A percentile compares a stretch with the other conserved stretches of the same genome.
phyloP scores from a whole-genome alignment of 2,113 vertebrate genomes.

The Atrichornis clamosus region DNA sequence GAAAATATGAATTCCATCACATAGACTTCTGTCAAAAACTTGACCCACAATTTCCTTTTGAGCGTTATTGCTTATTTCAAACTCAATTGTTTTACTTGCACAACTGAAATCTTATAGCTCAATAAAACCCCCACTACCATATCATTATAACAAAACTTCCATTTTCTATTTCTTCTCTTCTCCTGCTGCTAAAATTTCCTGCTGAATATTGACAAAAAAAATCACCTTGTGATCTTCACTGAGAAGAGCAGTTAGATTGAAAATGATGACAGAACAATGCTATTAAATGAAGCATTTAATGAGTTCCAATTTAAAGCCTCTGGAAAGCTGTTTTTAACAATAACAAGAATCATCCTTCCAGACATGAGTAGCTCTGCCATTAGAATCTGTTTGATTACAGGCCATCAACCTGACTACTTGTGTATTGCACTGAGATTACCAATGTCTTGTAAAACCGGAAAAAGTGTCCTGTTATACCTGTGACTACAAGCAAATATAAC shows the following conservation, averaged over 20 bases:
- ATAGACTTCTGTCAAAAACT: neutral
- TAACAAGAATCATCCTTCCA: neutral
- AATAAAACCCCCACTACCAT: neutral
- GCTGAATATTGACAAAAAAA: neutral
- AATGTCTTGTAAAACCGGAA: neutral
- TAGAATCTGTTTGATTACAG: neutral
- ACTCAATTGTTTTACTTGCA: neutral
- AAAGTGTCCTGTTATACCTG: neutral
- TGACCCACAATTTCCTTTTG: neutral
- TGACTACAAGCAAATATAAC: accelerated
- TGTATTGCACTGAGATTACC: accelerated
- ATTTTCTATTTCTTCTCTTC: neutral
- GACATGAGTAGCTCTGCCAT: neutral
- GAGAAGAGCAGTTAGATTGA: neutral
- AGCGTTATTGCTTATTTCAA: neutral
- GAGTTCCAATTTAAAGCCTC: neutral
- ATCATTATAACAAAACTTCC: neutral
- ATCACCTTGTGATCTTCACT: neutral
- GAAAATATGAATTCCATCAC: neutral
- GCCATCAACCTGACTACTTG: neutral
- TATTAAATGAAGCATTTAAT: neutral
- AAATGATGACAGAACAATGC: neutral
- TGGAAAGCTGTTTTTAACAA: neutral
- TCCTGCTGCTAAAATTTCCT: neutral
- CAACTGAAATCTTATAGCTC: neutral